Evolutionary conservation across 2,113 vertebrate genomes (phyloP).

Genomic region (Brevimyrus niger): DNA sequence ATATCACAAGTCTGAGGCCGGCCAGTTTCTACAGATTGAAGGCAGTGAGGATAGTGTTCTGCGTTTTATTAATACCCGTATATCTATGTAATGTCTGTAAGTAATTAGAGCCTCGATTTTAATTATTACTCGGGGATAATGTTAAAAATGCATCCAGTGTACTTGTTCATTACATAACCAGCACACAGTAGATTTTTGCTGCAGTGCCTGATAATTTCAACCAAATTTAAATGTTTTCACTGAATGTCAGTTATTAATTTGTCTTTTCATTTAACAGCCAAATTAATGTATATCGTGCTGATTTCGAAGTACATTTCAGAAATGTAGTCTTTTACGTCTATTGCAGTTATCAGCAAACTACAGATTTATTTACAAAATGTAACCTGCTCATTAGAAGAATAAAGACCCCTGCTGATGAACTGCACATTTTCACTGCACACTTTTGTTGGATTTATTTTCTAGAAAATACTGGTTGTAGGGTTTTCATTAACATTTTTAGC

Average conservation of each 20-base stretch:
- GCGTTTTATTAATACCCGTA: neutral
- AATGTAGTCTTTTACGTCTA: constrained; percentile 49
- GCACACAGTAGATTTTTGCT: neutral
- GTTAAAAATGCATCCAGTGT: neutral
- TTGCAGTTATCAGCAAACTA: constrained; percentile 45
- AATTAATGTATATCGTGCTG: constrained; percentile 14
- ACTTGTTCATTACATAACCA: neutral
- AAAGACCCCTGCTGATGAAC: neutral
- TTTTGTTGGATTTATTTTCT: neutral
- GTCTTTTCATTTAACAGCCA: neutral
- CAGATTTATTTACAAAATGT: constrained; percentile 57
- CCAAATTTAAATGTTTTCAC: neutral
- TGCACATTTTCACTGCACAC: constrained; percentile 27
- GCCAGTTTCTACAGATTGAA: constrained; percentile 3
- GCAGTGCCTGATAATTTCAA: neutral
- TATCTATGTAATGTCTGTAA: neutral
- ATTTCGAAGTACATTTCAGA: constrained; percentile 37
- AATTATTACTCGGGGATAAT: neutral
- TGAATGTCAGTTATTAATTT: neutral
- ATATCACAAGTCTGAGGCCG: constrained; percentile 33
- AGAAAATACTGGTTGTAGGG: neutral
- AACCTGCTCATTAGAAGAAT: constrained; percentile 11
- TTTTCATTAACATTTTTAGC: neutral
- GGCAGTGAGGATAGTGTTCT: neutral
- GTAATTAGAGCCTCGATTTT: neutral